Percentiles rank a stretch among this genome's conserved stretches.
phyloP scores from a whole-genome alignment of 1,140 invertebrate genomes.

The Neodiprion lecontei region DNA sequence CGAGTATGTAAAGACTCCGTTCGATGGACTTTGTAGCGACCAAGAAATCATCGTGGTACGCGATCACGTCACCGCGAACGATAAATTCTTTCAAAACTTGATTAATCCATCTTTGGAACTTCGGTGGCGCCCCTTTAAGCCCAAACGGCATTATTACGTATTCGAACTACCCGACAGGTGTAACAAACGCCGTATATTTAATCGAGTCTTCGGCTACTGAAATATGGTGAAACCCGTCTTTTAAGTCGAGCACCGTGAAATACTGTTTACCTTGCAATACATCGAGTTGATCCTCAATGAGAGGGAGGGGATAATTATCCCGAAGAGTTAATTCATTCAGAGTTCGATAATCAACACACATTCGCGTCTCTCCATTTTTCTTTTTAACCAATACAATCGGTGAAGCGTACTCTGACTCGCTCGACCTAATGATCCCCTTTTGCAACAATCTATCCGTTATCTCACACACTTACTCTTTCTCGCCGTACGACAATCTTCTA shows the following conservation, averaged over 20 bases:
- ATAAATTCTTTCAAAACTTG: slow-evolving; percentile 12
- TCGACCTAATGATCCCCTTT: slow-evolving; percentile 44
- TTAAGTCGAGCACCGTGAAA: slow-evolving; percentile 36
- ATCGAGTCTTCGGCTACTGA: slow-evolving; percentile 32
- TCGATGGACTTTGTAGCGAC: slow-evolving; percentile 18
- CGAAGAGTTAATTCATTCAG: no score
- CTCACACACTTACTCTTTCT: slow-evolving; percentile 35
- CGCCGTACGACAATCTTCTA: slow-evolving; percentile 31
- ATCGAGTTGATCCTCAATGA: slow-evolving; percentile 19
- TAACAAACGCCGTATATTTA: slow-evolving; percentile 24
- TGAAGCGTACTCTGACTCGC: slow-evolving; percentile 51
- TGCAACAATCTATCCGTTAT: slow-evolving; percentile 44
- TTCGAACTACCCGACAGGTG: slow-evolving; percentile 20
- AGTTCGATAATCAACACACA: slow-evolving; percentile 29
- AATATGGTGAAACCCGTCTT: slow-evolving; percentile 39
- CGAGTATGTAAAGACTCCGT: slow-evolving; percentile 20
- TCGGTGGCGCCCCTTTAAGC: background rate
- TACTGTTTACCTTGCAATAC: slow-evolving; percentile 25
- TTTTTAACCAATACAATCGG: slow-evolving; percentile 43
- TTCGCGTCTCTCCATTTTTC: slow-evolving; percentile 42
- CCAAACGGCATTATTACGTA: slow-evolving; percentile 22
- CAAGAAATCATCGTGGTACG: slow-evolving; percentile 32
- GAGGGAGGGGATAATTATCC: no score
- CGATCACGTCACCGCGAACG: slow-evolving; percentile 8
- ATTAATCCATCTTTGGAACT: slow-evolving; percentile 16